Evolutionary conservation across 2,113 vertebrate genomes (phyloP).

Genomic region (Cepphus grylle): DNA sequence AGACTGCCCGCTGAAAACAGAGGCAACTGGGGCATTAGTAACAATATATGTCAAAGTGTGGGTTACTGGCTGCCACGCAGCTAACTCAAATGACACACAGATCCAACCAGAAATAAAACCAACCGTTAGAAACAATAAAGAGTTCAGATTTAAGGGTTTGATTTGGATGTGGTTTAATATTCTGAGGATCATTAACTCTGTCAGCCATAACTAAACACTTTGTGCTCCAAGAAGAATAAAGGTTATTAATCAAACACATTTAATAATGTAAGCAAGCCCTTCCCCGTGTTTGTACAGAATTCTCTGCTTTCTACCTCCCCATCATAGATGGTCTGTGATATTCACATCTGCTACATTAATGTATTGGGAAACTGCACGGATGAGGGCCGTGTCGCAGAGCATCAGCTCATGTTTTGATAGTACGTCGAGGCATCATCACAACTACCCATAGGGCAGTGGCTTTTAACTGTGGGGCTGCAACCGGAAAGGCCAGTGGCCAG

Average conservation of each 20-base stretch:
- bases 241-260: neutral
- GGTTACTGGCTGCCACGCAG: neutral
- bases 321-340: neutral
- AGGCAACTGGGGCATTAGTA: neutral
- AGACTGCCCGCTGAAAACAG: neutral
- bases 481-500: neutral
- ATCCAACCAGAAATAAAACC: neutral
- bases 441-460: rapidly evolving
- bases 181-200: neutral
- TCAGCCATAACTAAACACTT: neutral
- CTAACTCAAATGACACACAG: neutral
- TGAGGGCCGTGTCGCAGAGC: neutral
- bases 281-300: neutral
- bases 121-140: neutral
- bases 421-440: neutral
- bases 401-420: neutral
- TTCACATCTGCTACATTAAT: neutral
- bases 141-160: neutral
- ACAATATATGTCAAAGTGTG: neutral
- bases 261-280: neutral
- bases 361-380: neutral
- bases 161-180: neutral
- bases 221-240: neutral
- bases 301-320: neutral
- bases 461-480: neutral